Conservation (phyloP, 2,113 vertebrate species). For the Talpa occidentalis region DNA sequence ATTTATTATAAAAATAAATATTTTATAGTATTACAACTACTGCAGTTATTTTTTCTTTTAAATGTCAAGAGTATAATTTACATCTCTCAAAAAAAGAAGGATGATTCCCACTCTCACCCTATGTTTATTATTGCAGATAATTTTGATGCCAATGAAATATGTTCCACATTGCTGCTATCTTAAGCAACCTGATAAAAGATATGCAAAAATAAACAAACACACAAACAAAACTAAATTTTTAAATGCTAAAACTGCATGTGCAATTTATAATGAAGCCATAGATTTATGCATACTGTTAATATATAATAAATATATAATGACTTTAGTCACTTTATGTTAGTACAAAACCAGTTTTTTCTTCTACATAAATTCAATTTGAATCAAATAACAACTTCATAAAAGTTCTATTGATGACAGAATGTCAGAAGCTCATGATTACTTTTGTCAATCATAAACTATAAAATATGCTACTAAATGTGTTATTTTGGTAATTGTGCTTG, state of each 20-base stretch:
- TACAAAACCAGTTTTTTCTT: background rate
- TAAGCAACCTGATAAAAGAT: background rate
- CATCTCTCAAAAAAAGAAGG: background rate
- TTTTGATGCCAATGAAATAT: background rate
- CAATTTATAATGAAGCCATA: background rate
- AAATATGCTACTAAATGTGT: background rate
- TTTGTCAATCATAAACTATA: background rate
- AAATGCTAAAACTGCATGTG: background rate
- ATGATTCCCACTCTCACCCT: background rate
- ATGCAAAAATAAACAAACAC: background rate
- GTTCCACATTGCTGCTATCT: background rate
- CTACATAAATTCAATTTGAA: background rate
- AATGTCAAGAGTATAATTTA: background rate
- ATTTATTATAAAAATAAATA: background rate
- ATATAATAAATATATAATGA: no score
- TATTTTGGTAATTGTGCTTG: background rate
- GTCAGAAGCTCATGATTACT: background rate
- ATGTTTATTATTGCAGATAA: background rate
- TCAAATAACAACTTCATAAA: background rate
- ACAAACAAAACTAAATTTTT: background rate
- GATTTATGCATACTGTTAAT: background rate
- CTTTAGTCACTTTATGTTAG: no score
- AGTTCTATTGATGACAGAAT: background rate
- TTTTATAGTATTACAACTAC: background rate
- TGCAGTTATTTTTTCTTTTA: background rate